Evolutionary conservation across 2,113 vertebrate species (phyloP), one percentile per base, ranked within the genome.

Genomic region (Serinus canaria): DNA sequence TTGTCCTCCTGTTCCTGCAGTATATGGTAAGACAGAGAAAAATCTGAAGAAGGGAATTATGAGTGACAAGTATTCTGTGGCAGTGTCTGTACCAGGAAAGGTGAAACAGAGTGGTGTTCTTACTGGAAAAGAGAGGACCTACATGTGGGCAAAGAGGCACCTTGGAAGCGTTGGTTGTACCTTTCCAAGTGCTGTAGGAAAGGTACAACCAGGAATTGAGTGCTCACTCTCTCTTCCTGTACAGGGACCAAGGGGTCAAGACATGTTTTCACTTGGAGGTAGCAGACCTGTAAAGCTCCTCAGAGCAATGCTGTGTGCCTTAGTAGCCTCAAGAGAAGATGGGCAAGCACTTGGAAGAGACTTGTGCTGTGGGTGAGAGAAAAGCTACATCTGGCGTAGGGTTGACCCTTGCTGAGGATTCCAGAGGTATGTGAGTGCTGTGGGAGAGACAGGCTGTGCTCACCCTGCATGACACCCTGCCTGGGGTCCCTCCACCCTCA

Each of bases 401-500:
- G 37, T 6, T 77, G 13, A 15, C 25, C 28, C 10, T 4, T 2
- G 19, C 16, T 59, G 85, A 58, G 47, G 68, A 64, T 18, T 11
- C 44, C 44, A n/a, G 56, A 52, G 58, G 16, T 11, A 56, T 37
- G 44, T 15, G 43, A 7, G 44, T n/a, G 24, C 49, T 31, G 28
- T n/a, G 27, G 70, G 30, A 44, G 27, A 37, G 30, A 7, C 43
- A 59, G 77, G 46, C 35, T 63, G n/a, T 50, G 47, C 30, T 63
- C 2, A 1, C 5, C 15, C 19, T 23, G n/a, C 0, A 0, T 4
- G 27, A n/a, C 33, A 56, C 20, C 15, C n/a, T 56, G 12, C 31
- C 52, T 2, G 3, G 18, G 28, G 3, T 7, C 27, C 28, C 44
- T 46, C 14, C 20, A 23, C 2, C 25, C 14, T 6, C 0, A 0